A percentile compares a stretch with the other conserved stretches of the same genome.
phyloP scores from a whole-genome alignment of 2,113 vertebrate genomes.

The Pelodiscus sinensis region DNA sequence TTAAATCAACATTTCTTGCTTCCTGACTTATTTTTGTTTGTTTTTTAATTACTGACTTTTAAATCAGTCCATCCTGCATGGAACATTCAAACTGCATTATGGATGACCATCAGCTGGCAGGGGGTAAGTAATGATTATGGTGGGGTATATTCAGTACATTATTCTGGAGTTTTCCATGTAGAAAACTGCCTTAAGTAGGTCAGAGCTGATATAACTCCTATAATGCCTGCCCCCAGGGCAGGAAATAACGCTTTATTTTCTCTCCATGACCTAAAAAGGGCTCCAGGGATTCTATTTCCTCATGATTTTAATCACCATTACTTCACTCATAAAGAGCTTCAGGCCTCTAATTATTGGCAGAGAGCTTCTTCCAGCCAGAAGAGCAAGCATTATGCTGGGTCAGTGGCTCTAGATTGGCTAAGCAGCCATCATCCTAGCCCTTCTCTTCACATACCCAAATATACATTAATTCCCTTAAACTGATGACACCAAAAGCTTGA shows the following conservation, averaged over 20 bases:
- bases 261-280: neutral
- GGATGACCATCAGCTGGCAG: neutral
- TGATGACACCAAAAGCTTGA: neutral
- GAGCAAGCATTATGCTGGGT: neutral
- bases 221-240: neutral
- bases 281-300: neutral
- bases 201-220: neutral
- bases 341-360: neutral
- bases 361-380: neutral
- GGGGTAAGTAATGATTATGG: neutral
- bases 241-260: neutral
- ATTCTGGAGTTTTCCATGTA: neutral
- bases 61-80: neutral
- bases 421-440: neutral
- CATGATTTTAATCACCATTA: neutral
- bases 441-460: neutral
- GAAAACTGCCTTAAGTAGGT: neutral
- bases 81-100: neutral
- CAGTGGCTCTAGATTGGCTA: neutral
- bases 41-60: neutral
- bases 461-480: neutral
- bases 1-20: neutral
- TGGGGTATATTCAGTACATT: neutral
- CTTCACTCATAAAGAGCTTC: neutral
- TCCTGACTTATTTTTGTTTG: neutral